Percentiles rank a stretch among this genome's conserved stretches.
phyloP scores from a whole-genome alignment of 1,140 invertebrate species.

The Aricia agestis region DNA sequence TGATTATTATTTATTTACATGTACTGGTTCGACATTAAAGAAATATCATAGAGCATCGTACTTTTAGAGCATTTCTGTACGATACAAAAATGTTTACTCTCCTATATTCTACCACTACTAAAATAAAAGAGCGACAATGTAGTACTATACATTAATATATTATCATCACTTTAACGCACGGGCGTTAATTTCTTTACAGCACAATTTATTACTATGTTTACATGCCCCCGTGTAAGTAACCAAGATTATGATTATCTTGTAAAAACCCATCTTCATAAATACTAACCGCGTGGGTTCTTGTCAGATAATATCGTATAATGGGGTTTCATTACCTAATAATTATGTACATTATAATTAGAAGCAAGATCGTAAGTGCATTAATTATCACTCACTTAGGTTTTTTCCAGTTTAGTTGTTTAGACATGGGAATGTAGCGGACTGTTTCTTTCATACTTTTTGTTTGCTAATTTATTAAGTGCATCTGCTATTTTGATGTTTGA shows the following conservation, averaged over 20 bases:
- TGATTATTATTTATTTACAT: too few relatives aligned
- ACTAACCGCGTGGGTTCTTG: neutral
- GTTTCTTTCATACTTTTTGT: neutral
- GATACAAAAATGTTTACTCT: too few relatives aligned
- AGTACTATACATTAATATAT: neutral
- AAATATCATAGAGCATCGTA: too few relatives aligned
- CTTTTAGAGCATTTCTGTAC: too few relatives aligned
- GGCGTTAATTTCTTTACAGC: neutral
- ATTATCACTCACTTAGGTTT: constrained; percentile 1
- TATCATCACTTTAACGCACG: neutral
- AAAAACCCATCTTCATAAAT: constrained; percentile 13
- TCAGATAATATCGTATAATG: constrained; percentile 12
- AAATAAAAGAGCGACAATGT: neutral
- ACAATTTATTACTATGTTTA: constrained; percentile 8
- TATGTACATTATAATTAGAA: constrained; percentile 6
- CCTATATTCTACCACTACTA: too few relatives aligned
- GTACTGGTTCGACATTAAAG: too few relatives aligned
- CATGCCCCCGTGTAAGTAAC: constrained; percentile 3
- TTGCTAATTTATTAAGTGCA: constrained; percentile 1
- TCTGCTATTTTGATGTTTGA: neutral
- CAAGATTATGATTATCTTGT: constrained; percentile 13
- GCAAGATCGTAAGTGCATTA: constrained; percentile 9
- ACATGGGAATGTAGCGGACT: neutral
- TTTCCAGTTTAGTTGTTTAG: neutral
- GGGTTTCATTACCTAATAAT: constrained; percentile 9